phyloP scores from a whole-genome alignment of 2,797 vertebrate genomes.

The Rhinophrynus dorsalis region DNA sequence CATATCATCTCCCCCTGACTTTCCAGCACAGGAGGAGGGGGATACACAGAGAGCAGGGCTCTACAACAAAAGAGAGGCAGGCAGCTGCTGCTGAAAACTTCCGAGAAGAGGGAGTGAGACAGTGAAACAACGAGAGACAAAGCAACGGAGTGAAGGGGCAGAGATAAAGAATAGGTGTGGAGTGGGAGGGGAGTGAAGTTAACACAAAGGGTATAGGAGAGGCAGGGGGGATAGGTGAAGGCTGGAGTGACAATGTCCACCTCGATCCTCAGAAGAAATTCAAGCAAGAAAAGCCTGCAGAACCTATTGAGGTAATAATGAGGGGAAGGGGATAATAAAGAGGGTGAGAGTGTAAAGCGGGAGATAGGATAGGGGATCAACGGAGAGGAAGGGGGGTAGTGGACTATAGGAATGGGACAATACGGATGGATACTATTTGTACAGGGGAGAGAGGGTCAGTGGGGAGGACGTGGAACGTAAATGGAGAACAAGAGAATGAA shows the following conservation, averaged over 20 bases:
- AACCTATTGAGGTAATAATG: constrained; percentile 80
- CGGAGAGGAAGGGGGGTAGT: neutral
- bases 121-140: constrained; percentile 54
- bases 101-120: constrained; percentile 50
- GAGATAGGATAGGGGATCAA: neutral
- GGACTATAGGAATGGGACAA: no score
- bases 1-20: constrained; percentile 64
- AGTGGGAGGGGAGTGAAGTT: neutral
- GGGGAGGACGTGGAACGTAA: neutral
- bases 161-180: neutral
- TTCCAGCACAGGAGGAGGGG: constrained; percentile 68
- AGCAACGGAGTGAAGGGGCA: constrained; percentile 1
- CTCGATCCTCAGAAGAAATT: constrained; percentile 72
- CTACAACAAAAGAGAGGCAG: constrained; percentile 27
- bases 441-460: no score
- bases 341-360: neutral
- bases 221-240: neutral
- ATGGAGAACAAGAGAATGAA: neutral
- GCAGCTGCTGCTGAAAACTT: constrained; percentile 33
- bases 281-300: constrained; percentile 79
- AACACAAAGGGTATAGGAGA: constrained; percentile 19
- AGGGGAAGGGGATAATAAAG: neutral
- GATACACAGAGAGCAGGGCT: constrained; percentile 62
- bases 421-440: no score
- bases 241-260: constrained; percentile 61